Base-by-base conservation (phyloP, 2,888 invertebrate species). In the Antitype chi region DNA sequence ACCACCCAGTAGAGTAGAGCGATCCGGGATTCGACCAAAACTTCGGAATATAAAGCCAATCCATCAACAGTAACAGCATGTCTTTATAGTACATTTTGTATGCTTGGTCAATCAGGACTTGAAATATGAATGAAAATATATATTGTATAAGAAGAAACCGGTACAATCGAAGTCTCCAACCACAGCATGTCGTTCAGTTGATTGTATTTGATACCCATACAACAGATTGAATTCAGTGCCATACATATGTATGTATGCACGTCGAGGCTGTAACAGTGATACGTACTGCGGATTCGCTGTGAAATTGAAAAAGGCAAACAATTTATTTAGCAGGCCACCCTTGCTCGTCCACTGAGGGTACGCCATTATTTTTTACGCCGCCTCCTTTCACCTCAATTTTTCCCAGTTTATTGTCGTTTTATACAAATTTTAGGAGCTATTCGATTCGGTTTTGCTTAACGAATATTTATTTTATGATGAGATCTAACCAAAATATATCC, bases 251-350 rank as follows among this genome's bases (percentile, higher is more conserved):
- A 77, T 55, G 72, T 88, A 80, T 80, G 78, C 80, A 87, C 78
- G 71, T 70, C 74, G 80, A 78, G 59, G 68, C 74, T 78, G 75
- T 82, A 80, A 81, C 82, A 76, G 78, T 80, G 82, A 83, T 86
- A 85, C 85, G 81, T 85, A 85, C 85, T 88, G 87, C 89, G 84
- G 84, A 84, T 78, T 81, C 86, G 66, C 73, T 85, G 77, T 91
- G 90, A 93, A 94, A 95, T 95, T 95, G 94, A 94, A 95, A 95
- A 94, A 94, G 93, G 92, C 93, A 92, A 94, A 94, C 94, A 95
- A 95, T 95, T 95, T 95, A 95, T 95, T 94, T 93, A 92, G 92
- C 90, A 90, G 90, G 89, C 92, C 91, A 89, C 94, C 94, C 92
- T 91, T 91, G 87, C 89, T 88, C 89, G 88, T 84, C 91, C 89